A percentile compares a stretch with the other conserved stretches of the same genome.
These are phyloP conservation scores for Bathynomus jamesi DNA, from an alignment of 1,140 invertebrate species.

Conservation along the genomic window DNA sequence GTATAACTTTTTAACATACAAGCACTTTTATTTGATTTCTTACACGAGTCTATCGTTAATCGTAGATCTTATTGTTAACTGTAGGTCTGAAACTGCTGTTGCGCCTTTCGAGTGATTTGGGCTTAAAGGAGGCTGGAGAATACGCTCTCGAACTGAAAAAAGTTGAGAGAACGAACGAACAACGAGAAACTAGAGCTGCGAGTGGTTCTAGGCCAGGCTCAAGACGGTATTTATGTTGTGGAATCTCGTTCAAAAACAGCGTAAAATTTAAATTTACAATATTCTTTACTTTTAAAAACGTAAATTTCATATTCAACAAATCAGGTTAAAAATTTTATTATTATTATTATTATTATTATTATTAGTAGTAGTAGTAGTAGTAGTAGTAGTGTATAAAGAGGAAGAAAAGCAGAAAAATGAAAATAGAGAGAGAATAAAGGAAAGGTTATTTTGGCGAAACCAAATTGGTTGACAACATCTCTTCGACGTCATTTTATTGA, in stretches of 20 bases:
- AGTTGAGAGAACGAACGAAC: conserved; percentile 68
- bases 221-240: conserved; percentile 23
- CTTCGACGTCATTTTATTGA: no score
- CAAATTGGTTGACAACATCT: no score
- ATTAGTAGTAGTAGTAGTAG: neutral
- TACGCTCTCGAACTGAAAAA: conserved; percentile 73
- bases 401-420: no score
- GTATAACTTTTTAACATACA: neutral
- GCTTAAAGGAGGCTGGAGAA: conserved; percentile 66
- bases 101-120: conserved; percentile 69
- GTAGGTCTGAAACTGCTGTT: conserved; percentile 69
- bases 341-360: neutral
- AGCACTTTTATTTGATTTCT: neutral
- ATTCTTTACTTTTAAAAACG: neutral
- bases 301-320: neutral
- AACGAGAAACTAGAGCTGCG: conserved; percentile 44
- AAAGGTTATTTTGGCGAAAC: no score
- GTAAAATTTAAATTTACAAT: conserved; percentile 7
- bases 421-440: no score
- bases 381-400: no score
- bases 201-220: conserved; percentile 32
- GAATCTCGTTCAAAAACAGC: no score
- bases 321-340: neutral
- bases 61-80: no score
- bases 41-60: no score